phyloP scores from a whole-genome alignment of 2,797 vertebrate genomes.

The Natrix natrix region DNA sequence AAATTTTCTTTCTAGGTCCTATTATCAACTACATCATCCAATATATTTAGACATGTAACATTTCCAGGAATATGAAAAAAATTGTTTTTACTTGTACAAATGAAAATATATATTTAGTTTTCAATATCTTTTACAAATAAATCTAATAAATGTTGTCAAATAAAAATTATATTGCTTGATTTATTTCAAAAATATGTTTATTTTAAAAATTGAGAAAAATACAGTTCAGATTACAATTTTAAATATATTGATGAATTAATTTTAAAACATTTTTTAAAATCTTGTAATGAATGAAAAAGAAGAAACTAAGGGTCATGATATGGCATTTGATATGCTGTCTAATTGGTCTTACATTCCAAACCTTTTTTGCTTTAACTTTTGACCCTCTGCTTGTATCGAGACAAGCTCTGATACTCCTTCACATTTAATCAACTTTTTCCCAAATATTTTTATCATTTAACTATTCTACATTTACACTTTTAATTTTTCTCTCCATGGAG shows the following conservation, averaged over 20 bases:
- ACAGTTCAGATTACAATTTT: background rate
- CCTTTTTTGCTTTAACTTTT: background rate
- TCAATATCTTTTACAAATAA: background rate
- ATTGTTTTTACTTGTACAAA: background rate
- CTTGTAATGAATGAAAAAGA: background rate
- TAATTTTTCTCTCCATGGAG: background rate
- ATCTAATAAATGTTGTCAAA: background rate
- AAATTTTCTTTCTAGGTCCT: background rate
- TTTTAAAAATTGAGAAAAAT: background rate
- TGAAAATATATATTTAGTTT: background rate
- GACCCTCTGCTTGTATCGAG: background rate
- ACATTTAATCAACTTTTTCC: background rate
- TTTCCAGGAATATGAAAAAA: background rate
- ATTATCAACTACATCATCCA: background rate
- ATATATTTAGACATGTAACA: background rate
- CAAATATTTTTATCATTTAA: background rate
- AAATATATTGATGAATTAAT: background rate
- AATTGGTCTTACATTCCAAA: background rate
- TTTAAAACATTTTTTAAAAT: background rate
- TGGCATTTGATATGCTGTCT: background rate
- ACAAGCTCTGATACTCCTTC: background rate
- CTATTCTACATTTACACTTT: background rate
- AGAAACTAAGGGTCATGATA: background rate
- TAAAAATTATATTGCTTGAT: background rate
- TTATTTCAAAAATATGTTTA: background rate